These are phyloP conservation scores for Palloptera scutellata DNA, from an alignment of 2,888 invertebrate species.

Conservation along the genomic window DNA sequence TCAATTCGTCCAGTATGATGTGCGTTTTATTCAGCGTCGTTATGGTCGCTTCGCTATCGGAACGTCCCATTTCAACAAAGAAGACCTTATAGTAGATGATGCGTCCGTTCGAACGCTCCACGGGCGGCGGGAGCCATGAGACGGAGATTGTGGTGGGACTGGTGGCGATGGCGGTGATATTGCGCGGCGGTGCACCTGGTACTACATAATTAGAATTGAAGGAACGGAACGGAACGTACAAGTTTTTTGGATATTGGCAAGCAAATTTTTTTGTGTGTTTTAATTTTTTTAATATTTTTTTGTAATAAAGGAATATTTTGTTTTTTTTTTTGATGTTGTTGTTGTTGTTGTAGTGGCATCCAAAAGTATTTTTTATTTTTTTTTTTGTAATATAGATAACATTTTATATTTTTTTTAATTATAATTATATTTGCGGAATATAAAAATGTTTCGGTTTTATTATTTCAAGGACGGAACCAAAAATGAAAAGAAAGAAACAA, in stretches of 20 bases:
- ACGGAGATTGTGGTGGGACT: constrained; percentile 90
- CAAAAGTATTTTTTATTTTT: constrained; percentile 14
- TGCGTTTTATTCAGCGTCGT: constrained; percentile 81
- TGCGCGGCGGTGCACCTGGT: constrained; percentile 95
- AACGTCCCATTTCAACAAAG: constrained; percentile 84
- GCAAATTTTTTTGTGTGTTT: constrained; percentile 25
- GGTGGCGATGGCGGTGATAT: constrained; percentile 87
- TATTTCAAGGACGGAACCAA: constrained; percentile 33
- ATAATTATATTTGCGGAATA: constrained; percentile 26
- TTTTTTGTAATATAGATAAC: constrained; percentile 1
- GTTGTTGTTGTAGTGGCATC: constrained; percentile 18
- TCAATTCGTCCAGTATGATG: constrained; percentile 87
- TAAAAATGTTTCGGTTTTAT: constrained; percentile 29
- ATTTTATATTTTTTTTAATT: constrained; percentile 10
- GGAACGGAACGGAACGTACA: constrained; percentile 51
- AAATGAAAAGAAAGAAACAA: constrained; percentile 25
- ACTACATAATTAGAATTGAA: constrained; percentile 69
- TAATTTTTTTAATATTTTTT: constrained; percentile 22
- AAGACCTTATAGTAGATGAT: constrained; percentile 95
- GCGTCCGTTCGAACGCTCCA: constrained; percentile 88
- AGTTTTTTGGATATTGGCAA: constrained; percentile 36
- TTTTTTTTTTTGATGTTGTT: not conserved
- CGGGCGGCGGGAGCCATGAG: constrained; percentile 91
- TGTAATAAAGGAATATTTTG: constrained; percentile 18
- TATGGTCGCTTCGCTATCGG: constrained; percentile 84